Evolutionary conservation across 1,140 invertebrate genomes (phyloP).

Genomic region (Zaprionus taronus): DNA sequence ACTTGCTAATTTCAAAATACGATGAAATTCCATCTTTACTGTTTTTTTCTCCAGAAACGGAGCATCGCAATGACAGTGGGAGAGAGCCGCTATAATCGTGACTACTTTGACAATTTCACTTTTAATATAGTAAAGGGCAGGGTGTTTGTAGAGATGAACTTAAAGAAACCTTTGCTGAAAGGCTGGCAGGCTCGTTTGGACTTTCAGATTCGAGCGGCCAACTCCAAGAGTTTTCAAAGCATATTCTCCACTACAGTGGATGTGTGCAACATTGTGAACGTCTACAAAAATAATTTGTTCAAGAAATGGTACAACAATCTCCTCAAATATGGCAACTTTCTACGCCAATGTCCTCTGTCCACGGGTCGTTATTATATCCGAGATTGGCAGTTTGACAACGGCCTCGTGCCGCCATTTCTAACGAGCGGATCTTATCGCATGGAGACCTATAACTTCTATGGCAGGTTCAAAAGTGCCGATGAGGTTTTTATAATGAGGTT

Average conservation of each 20-base stretch:
- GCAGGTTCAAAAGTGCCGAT: slow-evolving; percentile 46
- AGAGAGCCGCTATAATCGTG: slow-evolving; percentile 46
- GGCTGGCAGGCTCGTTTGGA: slow-evolving; percentile 59
- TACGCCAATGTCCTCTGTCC: slow-evolving; percentile 49
- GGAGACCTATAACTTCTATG: slow-evolving; percentile 56
- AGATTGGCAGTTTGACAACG: slow-evolving; percentile 52
- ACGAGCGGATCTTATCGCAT: slow-evolving; percentile 51
- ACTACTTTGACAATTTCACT: slow-evolving; percentile 65
- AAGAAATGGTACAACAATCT: slow-evolving; percentile 64
- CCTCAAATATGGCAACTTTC: slow-evolving; percentile 61
- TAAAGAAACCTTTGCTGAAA: slow-evolving; percentile 41
- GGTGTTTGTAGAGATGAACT: slow-evolving; percentile 51
- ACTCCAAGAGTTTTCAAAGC: slow-evolving; percentile 62
- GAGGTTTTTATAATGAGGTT: slow-evolving; percentile 64
- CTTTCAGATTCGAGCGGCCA: slow-evolving; percentile 52
- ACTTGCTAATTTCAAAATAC: neutral
- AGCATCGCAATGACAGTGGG: slow-evolving; percentile 45
- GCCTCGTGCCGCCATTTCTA: slow-evolving; percentile 55
- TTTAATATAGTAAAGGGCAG: slow-evolving; percentile 36
- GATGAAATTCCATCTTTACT: neutral
- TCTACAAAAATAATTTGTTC: slow-evolving; percentile 52
- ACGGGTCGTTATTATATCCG: slow-evolving; percentile 48
- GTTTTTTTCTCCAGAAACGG: slow-evolving; percentile 30
- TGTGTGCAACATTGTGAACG: slow-evolving; percentile 60
- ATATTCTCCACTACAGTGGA: slow-evolving; percentile 60